Conservation (phyloP, 2,888 invertebrate genomes). For the Drosophila greeni region DNA sequence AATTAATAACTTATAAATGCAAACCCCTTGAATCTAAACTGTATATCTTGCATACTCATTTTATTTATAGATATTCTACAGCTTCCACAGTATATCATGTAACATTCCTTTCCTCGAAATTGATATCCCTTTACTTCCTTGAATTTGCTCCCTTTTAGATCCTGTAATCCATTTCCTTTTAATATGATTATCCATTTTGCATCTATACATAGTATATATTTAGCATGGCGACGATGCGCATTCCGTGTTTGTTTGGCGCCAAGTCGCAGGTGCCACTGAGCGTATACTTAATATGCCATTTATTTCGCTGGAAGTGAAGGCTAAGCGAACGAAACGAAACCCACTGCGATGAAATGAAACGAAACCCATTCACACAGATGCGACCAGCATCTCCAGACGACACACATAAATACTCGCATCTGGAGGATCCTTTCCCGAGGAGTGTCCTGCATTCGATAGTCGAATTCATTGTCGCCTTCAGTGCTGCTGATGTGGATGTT, state of each 20-base stretch:
- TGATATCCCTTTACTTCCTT: not conserved
- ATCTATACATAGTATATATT: slow-evolving; percentile 17
- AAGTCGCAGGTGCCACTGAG: slow-evolving; percentile 63
- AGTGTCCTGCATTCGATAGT: slow-evolving; percentile 61
- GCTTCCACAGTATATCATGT: not conserved
- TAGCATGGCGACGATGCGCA: slow-evolving; percentile 12
- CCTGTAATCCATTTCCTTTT: slow-evolving; percentile 27
- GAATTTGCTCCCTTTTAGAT: slow-evolving; percentile 1
- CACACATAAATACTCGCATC: slow-evolving; percentile 24
- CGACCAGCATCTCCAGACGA: slow-evolving; percentile 42
- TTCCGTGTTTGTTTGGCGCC: slow-evolving; percentile 31
- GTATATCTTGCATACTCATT: not conserved
- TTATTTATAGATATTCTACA: no score
- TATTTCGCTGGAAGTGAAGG: slow-evolving; percentile 59
- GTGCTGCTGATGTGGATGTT: slow-evolving; percentile 13
- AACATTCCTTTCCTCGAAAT: slow-evolving; percentile 3
- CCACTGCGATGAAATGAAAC: slow-evolving; percentile 33
- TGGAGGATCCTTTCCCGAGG: slow-evolving; percentile 38
- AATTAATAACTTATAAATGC: not conserved
- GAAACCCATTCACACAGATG: slow-evolving; percentile 51
- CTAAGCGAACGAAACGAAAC: slow-evolving; percentile 55
- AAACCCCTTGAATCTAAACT: not conserved
- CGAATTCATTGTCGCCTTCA: slow-evolving; percentile 50
- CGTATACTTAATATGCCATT: slow-evolving; percentile 73
- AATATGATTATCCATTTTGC: slow-evolving; percentile 37